Percentiles rank a stretch among this genome's conserved stretches.
Evolutionary conservation across 2,113 vertebrate genomes (phyloP).

Genomic region (Sarotherodon lohbergeri): DNA sequence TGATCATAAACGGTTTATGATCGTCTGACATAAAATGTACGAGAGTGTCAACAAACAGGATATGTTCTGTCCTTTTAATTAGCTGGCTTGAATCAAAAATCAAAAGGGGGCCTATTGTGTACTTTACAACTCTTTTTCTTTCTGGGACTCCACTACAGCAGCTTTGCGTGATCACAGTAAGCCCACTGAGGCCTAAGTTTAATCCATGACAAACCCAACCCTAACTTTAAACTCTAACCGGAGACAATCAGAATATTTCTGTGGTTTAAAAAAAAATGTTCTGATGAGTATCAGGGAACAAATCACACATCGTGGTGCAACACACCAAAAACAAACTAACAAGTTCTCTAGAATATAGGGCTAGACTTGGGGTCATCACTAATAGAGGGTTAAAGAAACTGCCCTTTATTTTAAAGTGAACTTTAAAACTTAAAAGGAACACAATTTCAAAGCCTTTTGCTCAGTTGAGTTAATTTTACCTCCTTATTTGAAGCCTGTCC

Average conservation of each 20-base stretch:
- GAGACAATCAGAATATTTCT: not conserved
- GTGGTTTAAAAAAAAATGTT: not conserved
- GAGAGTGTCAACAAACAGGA: not conserved
- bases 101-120: not conserved
- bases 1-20: not conserved
- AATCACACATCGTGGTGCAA: not conserved
- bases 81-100: not conserved
- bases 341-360: accelerated
- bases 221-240: not conserved
- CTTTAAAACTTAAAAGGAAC: not conserved
- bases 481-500: not conserved
- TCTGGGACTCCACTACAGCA: not conserved
- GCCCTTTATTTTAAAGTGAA: not conserved
- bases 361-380: accelerated
- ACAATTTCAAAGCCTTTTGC: not conserved
- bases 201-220: not conserved
- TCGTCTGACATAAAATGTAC: not conserved
- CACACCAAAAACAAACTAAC: not conserved
- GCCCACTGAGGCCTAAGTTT: not conserved
- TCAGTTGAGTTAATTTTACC: not conserved
- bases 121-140: not conserved
- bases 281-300: not conserved
- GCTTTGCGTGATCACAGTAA: not conserved
- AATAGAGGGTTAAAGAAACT: not conserved
- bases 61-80: not conserved